phyloP scores from a whole-genome alignment of 2,113 vertebrate genomes.

The Isichthys henryi region DNA sequence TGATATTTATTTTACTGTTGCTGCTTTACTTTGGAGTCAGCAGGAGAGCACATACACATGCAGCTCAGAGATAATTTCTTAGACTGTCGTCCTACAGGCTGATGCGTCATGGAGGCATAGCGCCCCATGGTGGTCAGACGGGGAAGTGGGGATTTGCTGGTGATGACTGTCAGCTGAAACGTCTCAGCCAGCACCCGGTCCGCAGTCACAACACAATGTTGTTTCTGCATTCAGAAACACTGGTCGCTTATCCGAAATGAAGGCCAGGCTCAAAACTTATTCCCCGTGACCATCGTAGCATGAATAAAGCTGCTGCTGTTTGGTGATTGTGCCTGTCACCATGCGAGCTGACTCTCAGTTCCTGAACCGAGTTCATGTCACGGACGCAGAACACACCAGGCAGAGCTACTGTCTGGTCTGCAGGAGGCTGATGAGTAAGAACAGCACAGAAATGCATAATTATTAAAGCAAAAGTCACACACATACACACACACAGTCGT shows the following conservation, averaged over 20 bases:
- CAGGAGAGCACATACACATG: neutral
- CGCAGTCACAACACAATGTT: neutral
- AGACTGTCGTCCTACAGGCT: neutral
- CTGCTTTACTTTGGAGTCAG: neutral
- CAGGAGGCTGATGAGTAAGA: neutral
- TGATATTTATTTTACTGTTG: neutral
- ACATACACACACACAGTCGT: neutral
- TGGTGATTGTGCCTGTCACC: neutral
- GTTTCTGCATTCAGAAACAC: neutral
- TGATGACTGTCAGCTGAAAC: neutral
- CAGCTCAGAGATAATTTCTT: neutral
- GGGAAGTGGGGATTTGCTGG: neutral
- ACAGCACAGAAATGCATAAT: neutral
- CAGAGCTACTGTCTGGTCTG: neutral
- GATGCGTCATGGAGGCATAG: neutral
- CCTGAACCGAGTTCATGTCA: neutral
- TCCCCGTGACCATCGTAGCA: neutral
- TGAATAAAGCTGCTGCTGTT: neutral
- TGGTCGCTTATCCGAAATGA: neutral
- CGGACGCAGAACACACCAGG: neutral
- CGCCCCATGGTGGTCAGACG: neutral
- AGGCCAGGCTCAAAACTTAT: neutral
- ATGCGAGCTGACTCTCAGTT: neutral
- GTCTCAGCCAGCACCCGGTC: neutral
- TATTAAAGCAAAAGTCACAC: neutral